phyloP scores from a whole-genome alignment of 2,888 invertebrate species.

The Arctia plantaginis region DNA sequence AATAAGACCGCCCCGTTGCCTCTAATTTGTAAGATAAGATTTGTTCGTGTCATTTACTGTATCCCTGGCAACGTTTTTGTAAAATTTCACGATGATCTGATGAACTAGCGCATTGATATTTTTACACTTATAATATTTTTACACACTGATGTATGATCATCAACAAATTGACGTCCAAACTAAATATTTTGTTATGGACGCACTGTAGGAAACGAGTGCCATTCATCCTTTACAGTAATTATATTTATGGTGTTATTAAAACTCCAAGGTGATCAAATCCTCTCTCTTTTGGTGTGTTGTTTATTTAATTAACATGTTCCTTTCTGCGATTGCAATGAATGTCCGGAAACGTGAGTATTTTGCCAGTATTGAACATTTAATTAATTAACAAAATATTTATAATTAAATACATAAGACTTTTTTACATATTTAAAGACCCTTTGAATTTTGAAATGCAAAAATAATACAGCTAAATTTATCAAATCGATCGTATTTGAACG shows the following conservation, averaged over 20 bases:
- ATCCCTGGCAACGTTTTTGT: too few relatives aligned
- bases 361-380: neutral
- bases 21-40: too few relatives aligned
- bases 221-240: conserved; percentile 33
- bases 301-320: conserved; percentile 36
- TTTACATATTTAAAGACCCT: neutral
- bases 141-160: neutral
- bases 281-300: conserved; percentile 47
- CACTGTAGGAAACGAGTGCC: conserved; percentile 25
- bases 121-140: neutral
- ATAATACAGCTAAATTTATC: neutral
- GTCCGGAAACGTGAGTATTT: conserved; percentile 39
- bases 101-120: neutral
- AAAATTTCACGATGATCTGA: too few relatives aligned
- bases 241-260: conserved; percentile 45
- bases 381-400: neutral
- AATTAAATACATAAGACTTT: neutral
- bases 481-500: neutral
- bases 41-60: neutral
- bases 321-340: conserved; percentile 26
- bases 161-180: neutral
- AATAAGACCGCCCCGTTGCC: too few relatives aligned
- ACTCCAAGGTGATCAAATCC: conserved; percentile 49
- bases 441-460: neutral
- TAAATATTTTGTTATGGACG: neutral